Percentiles rank a stretch among this genome's conserved stretches.
Conservation (phyloP, 2,888 invertebrate species). For the Brachylomia viminalis region DNA sequence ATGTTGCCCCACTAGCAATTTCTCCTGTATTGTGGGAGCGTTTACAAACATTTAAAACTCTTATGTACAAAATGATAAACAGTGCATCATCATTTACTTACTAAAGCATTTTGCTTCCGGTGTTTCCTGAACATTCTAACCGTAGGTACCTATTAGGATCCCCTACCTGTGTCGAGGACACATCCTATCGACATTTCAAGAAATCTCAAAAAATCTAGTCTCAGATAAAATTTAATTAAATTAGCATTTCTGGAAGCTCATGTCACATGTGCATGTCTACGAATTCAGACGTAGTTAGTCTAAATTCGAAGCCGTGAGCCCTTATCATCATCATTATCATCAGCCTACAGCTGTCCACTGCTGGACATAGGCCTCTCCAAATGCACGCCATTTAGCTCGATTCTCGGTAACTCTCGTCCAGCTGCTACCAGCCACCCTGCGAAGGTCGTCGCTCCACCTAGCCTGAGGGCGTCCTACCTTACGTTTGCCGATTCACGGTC, state of each 20-base stretch:
- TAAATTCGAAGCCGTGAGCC: neutral
- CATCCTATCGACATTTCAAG: neutral
- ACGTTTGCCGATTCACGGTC: too few relatives aligned
- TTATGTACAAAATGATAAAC: neutral
- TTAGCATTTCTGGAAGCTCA: neutral
- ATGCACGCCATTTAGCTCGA: too few relatives aligned
- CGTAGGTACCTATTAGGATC: neutral
- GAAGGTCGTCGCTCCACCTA: too few relatives aligned
- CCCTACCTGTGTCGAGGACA: neutral
- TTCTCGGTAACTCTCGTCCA: too few relatives aligned
- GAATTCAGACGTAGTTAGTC: neutral
- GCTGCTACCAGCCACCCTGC: too few relatives aligned
- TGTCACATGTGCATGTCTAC: neutral
- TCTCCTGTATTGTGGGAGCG: too few relatives aligned
- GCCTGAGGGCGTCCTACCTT: too few relatives aligned
- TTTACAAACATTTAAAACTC: too few relatives aligned
- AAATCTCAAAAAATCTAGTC: neutral
- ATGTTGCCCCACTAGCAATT: too few relatives aligned
- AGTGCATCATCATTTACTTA: neutral
- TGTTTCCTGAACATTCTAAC: neutral
- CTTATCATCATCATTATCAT: too few relatives aligned
- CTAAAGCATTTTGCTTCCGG: neutral
- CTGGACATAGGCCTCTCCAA: too few relatives aligned
- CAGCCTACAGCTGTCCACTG: too few relatives aligned
- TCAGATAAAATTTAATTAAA: neutral